phyloP scores from a whole-genome alignment of 2,113 vertebrate genomes.

The Callipepla californica region DNA sequence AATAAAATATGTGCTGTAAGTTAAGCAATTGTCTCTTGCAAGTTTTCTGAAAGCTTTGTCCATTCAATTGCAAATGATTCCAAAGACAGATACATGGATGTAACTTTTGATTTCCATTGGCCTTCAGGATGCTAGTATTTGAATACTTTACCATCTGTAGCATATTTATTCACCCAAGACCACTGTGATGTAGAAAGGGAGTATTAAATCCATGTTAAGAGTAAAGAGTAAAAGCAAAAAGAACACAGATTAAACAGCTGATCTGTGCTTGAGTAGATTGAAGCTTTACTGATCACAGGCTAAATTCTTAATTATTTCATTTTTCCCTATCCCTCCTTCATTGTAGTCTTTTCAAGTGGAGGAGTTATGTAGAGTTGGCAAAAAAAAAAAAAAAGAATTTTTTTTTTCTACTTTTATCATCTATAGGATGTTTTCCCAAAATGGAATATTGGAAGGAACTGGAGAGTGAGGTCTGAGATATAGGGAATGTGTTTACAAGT shows the following conservation, averaged over 20 bases:
- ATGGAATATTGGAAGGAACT: not conserved
- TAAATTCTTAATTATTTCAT: conserved; percentile 8
- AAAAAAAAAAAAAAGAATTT: no score
- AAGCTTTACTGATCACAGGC: not conserved
- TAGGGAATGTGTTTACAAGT: not conserved
- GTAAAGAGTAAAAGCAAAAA: conserved; percentile 25
- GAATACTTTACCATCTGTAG: conserved; percentile 54
- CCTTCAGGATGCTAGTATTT: conserved; percentile 1
- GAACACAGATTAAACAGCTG: not conserved
- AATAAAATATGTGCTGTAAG: conserved; percentile 43
- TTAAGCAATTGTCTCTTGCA: conserved; percentile 34
- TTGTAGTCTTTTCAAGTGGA: not conserved
- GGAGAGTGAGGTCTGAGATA: not conserved
- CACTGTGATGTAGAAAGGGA: not conserved
- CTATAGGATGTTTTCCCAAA: not conserved
- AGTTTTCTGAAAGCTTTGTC: conserved; percentile 17
- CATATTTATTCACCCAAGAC: conserved; percentile 42
- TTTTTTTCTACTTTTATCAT: not conserved
- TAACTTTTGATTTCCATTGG: conserved; percentile 54
- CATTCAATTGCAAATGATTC: conserved; percentile 19
- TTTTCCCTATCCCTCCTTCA: not conserved
- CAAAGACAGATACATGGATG: conserved; percentile 31
- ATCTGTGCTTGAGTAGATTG: not conserved
- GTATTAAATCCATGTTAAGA: conserved; percentile 41
- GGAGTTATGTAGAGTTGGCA: not conserved